A percentile compares a stretch with the other conserved stretches of the same genome.
phyloP scores from a whole-genome alignment of 2,888 invertebrate species.

The Allophyes oxyacanthae region DNA sequence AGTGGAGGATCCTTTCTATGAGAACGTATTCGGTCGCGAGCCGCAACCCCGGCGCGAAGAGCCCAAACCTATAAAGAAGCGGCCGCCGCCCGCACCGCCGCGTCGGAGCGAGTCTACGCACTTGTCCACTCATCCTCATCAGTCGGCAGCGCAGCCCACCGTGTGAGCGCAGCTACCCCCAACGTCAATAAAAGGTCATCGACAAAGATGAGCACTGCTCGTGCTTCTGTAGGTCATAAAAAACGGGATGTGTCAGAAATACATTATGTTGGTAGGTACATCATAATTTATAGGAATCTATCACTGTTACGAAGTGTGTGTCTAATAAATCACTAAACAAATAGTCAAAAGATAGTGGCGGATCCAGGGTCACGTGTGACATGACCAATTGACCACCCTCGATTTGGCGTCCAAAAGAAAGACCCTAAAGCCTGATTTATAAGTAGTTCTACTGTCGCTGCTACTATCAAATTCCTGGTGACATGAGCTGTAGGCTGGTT shows the following conservation, averaged over 20 bases:
- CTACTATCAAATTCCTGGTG: too few relatives aligned
- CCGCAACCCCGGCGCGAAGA: conserved; percentile 73
- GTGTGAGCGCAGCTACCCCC: conserved; percentile 59
- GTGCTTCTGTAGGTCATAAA: conserved; percentile 21
- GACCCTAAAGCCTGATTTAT: too few relatives aligned
- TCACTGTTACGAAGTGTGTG: conserved; percentile 21
- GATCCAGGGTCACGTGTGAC: too few relatives aligned
- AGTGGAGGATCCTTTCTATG: conserved; percentile 91
- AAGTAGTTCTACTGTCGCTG: too few relatives aligned
- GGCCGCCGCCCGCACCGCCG: conserved; percentile 97
- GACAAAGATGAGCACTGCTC: conserved; percentile 13
- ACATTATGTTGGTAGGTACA: conserved; percentile 23
- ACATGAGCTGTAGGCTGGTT: too few relatives aligned
- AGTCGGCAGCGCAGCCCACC: conserved; percentile 71
- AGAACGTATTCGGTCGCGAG: conserved; percentile 90
- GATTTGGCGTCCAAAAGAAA: too few relatives aligned
- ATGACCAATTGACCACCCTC: too few relatives aligned
- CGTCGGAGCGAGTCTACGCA: conserved; percentile 93
- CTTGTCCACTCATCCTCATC: conserved; percentile 64
- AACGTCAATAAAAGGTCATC: neutral
- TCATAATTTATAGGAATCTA: conserved; percentile 10
- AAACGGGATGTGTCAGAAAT: too few relatives aligned
- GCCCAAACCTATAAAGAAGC: conserved; percentile 89
- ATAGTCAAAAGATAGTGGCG: neutral
- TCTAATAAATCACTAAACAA: conserved; percentile 19